Conservation (phyloP, 2,113 vertebrate genomes). For the Gymnorhina tibicen region DNA sequence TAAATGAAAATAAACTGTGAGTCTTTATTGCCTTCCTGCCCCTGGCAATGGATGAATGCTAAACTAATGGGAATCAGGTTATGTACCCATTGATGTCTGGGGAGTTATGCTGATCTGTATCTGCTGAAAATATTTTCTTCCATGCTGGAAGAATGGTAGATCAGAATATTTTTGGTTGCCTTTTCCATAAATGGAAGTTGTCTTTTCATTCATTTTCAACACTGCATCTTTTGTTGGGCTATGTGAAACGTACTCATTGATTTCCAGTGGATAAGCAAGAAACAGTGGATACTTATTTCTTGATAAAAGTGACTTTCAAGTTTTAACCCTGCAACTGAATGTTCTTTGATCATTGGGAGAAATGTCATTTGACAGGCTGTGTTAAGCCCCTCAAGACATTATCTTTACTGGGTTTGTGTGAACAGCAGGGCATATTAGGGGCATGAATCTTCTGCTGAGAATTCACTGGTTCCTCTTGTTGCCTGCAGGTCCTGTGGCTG, state of each 20-base stretch:
- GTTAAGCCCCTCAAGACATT: not conserved
- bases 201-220: not conserved
- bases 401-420: not conserved
- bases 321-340: not conserved
- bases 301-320: not conserved
- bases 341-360: not conserved
- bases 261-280: not conserved
- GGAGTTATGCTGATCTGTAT: not conserved
- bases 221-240: not conserved
- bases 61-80: not conserved
- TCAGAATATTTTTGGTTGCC: not conserved
- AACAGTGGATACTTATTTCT: not conserved
- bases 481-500: constrained; percentile 82
- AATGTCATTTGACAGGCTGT: not conserved
- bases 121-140: not conserved
- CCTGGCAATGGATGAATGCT: not conserved
- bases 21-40: not conserved
- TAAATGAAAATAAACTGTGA: not conserved
- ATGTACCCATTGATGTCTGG: not conserved
- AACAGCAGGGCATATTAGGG: not conserved
- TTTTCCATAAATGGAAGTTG: not conserved
- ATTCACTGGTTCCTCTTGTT: not conserved
- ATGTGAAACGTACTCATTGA: not conserved
- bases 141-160: not conserved
- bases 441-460: not conserved